These are phyloP conservation scores for Parnassius mnemosyne DNA, from an alignment of 2,888 invertebrate species.

Conservation along the genomic window DNA sequence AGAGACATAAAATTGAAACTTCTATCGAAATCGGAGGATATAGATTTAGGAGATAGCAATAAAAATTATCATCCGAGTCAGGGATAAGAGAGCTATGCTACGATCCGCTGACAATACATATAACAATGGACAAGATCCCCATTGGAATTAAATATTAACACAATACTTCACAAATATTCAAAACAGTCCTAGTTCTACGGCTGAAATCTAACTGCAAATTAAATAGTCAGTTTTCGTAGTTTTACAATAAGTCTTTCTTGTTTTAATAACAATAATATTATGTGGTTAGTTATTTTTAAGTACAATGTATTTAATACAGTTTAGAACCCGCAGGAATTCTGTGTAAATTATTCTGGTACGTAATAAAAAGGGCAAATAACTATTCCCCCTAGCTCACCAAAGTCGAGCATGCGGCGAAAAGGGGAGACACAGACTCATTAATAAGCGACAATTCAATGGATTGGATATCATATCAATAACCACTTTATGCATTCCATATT, in stretches of 20 bases:
- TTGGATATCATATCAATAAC: slow-evolving; percentile 21
- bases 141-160: not conserved
- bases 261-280: slow-evolving; percentile 39
- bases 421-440: slow-evolving; percentile 35
- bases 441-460: slow-evolving; percentile 23
- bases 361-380: slow-evolving; percentile 19
- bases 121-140: too few species aligned
- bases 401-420: slow-evolving; percentile 25
- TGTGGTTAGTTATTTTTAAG: slow-evolving; percentile 38
- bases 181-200: slow-evolving; percentile 4
- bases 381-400: slow-evolving; percentile 12
- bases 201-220: slow-evolving; percentile 10
- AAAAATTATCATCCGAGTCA: too few species aligned
- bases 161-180: slow-evolving; percentile 16
- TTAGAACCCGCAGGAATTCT: too few species aligned
- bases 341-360: not conserved
- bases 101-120: too few species aligned
- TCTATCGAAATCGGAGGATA: too few species aligned
- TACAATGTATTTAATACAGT: too few species aligned
- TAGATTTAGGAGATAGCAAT: too few species aligned
- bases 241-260: slow-evolving; percentile 41
- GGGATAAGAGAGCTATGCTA: too few species aligned
- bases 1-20: too few species aligned
- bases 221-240: slow-evolving; percentile 29
- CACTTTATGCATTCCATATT: slow-evolving; percentile 23